Percentiles rank a stretch among this genome's conserved stretches.
These are phyloP conservation scores for Eclectus roratus DNA, from an alignment of 2,113 vertebrate species.

Conservation along the genomic window DNA sequence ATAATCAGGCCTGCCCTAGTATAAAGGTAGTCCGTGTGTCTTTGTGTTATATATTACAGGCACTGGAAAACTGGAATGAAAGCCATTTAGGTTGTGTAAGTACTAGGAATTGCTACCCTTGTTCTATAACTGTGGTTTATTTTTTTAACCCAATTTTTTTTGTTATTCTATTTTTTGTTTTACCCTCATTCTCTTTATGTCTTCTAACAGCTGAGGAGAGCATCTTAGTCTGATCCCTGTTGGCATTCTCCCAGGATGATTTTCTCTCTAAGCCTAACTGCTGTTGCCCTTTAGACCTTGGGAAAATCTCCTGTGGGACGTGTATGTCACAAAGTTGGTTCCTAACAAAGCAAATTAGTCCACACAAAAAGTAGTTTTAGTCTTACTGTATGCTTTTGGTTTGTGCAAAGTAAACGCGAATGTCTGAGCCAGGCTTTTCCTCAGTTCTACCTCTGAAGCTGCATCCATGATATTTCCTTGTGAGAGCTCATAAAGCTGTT, in stretches of 20 bases:
- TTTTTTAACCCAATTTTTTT: not conserved
- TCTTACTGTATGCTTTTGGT: not conserved
- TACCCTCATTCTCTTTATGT: not conserved
- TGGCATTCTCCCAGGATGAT: accelerated
- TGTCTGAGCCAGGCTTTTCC: not conserved
- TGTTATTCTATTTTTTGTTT: not conserved
- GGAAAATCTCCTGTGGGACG: not conserved
- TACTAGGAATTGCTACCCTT: not conserved
- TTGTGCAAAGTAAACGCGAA: not conserved
- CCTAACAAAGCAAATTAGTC: not conserved
- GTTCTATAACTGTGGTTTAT: not conserved
- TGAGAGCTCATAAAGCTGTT: not conserved
- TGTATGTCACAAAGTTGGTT: not conserved
- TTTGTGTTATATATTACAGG: not conserved
- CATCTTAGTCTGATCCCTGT: not conserved
- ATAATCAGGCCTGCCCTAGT: not conserved
- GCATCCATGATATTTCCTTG: not conserved
- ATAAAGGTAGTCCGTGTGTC: not conserved
- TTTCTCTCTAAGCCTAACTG: not conserved
- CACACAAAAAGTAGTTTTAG: not conserved
- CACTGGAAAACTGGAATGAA: not conserved
- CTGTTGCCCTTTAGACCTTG: not conserved
- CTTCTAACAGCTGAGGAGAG: not conserved
- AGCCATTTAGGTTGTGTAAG: not conserved
- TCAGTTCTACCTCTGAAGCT: not conserved